Conservation (phyloP, 92 coral and sea anemone genomes). For the Heteractis magnifica region DNA sequence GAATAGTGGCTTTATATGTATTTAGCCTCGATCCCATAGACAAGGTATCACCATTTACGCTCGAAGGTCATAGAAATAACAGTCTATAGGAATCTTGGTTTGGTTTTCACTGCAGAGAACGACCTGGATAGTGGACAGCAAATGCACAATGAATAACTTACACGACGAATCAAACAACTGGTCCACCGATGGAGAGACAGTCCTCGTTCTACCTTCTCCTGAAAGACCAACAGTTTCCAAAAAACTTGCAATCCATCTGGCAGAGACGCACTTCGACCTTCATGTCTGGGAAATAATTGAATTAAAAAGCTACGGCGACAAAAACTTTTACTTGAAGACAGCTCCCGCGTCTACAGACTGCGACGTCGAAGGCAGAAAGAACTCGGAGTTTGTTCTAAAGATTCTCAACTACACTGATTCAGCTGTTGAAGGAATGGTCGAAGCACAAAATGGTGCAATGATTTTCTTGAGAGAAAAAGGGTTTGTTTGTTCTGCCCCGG, state of each 20-base stretch:
- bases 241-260: slow-evolving; percentile 49
- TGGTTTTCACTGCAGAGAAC: no score
- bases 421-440: slow-evolving; percentile 25
- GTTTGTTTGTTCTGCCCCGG: slow-evolving; percentile 51
- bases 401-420: slow-evolving; percentile 63
- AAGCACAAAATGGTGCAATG: slow-evolving; percentile 60
- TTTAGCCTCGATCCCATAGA: no score
- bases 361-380: background rate
- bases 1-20: no score
- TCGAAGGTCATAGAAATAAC: no score
- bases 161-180: no score
- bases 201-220: background rate
- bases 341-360: background rate
- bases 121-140: no score
- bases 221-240: slow-evolving; percentile 50
- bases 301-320: slow-evolving; percentile 73
- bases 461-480: slow-evolving; percentile 48
- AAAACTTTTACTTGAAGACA: slow-evolving; percentile 63
- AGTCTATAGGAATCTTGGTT: no score
- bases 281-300: slow-evolving; percentile 39
- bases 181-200: no score
- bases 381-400: slow-evolving; percentile 64
- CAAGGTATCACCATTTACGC: no score
- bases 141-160: no score
- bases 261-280: slow-evolving; percentile 55